Evolutionary conservation across 2,888 invertebrate genomes (phyloP).

Genomic region (Tetragnatha montana): DNA sequence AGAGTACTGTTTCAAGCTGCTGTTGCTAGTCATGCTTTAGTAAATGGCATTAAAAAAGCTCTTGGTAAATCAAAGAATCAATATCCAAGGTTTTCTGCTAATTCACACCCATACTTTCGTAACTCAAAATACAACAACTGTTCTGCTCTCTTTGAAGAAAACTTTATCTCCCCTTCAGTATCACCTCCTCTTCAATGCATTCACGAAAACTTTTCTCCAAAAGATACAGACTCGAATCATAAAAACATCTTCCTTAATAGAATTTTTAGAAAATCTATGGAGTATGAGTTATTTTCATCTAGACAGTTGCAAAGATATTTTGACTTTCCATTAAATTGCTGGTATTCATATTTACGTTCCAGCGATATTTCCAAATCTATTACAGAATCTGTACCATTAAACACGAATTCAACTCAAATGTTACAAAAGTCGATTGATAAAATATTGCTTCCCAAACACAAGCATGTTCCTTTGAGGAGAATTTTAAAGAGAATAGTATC

Average conservation of each 20-base stretch:
- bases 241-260: neutral
- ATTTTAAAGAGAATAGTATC: constrained; percentile 12
- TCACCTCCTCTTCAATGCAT: neutral
- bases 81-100: neutral
- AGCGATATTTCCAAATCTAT: constrained; percentile 10
- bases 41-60: neutral
- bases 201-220: neutral
- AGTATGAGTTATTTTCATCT: constrained; percentile 25
- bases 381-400: neutral
- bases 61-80: neutral
- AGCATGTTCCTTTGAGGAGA: neutral
- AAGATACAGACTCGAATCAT: neutral
- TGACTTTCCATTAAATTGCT: neutral
- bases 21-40: neutral
- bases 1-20: constrained; percentile 29
- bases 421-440: constrained; percentile 16
- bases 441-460: constrained; percentile 1
- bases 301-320: neutral
- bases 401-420: neutral
- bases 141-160: neutral
- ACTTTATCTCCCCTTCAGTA: neutral
- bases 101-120: neutral
- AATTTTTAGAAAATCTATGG: constrained; percentile 19
- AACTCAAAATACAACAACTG: neutral
- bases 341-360: neutral